These are phyloP conservation scores for Melanerpes formicivorus DNA, from an alignment of 2,113 vertebrate genomes.

Conservation along the genomic window DNA sequence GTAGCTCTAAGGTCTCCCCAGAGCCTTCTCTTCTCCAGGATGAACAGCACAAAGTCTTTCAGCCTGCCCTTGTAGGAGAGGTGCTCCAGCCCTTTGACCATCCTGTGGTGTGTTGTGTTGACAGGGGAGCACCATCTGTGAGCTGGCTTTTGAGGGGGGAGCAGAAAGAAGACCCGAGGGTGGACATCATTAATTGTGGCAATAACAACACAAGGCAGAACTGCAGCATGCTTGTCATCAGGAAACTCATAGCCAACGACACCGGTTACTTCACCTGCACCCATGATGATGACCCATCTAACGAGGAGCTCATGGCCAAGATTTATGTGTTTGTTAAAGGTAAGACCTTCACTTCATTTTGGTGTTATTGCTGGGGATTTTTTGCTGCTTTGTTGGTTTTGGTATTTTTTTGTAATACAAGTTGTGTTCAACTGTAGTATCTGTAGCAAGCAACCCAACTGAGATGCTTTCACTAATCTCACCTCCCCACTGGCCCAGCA, in stretches of 20 bases:
- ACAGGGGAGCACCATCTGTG: constrained; percentile 76
- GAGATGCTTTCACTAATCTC: background rate
- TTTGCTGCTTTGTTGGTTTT: background rate
- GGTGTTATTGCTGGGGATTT: accelerated
- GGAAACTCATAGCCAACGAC: constrained; percentile 67
- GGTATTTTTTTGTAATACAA: background rate
- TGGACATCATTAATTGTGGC: constrained; percentile 64
- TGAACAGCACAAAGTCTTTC: no score
- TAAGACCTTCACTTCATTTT: constrained; percentile 35
- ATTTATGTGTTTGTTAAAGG: constrained; percentile 86
- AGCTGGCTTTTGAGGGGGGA: constrained; percentile 75
- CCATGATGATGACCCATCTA: background rate
- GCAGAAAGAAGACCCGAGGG: constrained; percentile 37
- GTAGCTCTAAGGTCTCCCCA: no score
- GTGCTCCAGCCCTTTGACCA: no score
- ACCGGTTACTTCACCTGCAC: constrained; percentile 82
- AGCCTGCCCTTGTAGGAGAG: no score
- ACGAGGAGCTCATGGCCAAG: constrained; percentile 26
- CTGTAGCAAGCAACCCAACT: background rate
- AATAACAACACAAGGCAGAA: background rate
- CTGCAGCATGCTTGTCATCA: constrained; percentile 80
- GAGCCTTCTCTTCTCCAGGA: no score
- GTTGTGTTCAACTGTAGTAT: background rate
- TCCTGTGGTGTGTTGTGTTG: background rate
- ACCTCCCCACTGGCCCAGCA: accelerated